Base-by-base conservation (phyloP, 2,888 invertebrate species). In the Hyppa rectilinea region DNA sequence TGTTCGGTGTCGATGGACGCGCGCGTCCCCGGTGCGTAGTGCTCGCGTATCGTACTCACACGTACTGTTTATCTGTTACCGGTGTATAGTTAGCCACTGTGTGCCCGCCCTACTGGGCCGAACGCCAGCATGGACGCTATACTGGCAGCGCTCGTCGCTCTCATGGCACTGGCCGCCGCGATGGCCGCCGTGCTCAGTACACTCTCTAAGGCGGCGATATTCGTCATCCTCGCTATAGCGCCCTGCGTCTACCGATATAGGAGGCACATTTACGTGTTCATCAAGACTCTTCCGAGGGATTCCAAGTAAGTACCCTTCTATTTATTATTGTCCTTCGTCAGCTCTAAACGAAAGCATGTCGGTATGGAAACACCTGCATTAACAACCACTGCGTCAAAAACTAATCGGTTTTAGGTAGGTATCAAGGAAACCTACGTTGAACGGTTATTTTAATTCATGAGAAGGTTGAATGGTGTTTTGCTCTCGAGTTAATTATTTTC, bases 191-290 rank as follows among this genome's bases (percentile, higher is more conserved):
- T 96, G 86, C 96, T 97, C 85, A 96, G 96, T 88, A 96, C 97
- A 80, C 94, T 97, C 75, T 94, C 97, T 55, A 97, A 98, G 93
- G 97, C 97, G 90, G 97, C 98, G 80, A 97, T 97, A 91, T 97
- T 98, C 74, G 96, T 98, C 71, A 89, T 96, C 50, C 95, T 96
- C 82, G 95, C 96, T 73, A 92, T 96, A 87, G 95, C 95, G 82
- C 95, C 96, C 80, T 95, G 96, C 85, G 91, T 96, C 80, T 96
- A 96, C 89, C 94, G 95, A 83, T 96, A 96, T 89, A 95, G 96
- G 88, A 96, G 94, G 80, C 91, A 96, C 91, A 93, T 97, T 87
- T 96, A 97, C 90, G 96, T 97, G 82, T 94, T 97, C 80, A 93
- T 96, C 92, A 97, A 96, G 91, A 97, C 97, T 49, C 91, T 97